These are phyloP conservation scores for Caenorhabditis sp. DNA, from an alignment of 2,888 invertebrate genomes.

Conservation along the genomic window DNA sequence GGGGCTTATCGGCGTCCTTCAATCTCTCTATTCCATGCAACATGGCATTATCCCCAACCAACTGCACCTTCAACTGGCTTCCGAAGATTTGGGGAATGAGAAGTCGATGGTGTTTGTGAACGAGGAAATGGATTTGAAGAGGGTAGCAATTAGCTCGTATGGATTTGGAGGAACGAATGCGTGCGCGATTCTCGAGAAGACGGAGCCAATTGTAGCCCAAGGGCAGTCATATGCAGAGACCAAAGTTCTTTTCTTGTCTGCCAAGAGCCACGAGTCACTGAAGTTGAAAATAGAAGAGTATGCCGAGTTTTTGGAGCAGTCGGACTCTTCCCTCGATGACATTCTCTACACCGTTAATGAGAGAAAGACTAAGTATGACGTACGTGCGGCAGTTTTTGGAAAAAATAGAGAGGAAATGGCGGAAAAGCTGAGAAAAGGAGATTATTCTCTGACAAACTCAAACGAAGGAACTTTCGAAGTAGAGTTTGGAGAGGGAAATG, in stretches of 20 bases:
- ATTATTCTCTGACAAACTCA: constrained; percentile 17
- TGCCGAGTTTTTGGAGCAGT: constrained; percentile 48
- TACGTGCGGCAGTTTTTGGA: constrained; percentile 58
- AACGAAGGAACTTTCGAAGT: constrained; percentile 37
- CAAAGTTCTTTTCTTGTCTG: constrained; percentile 61
- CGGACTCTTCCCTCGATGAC: constrained; percentile 40
- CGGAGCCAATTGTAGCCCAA: not conserved
- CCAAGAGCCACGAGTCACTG: constrained; percentile 58
- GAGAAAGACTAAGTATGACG: constrained; percentile 57
- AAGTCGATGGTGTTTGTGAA: constrained; percentile 59
- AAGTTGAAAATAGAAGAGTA: constrained; percentile 53
- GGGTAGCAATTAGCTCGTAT: constrained; percentile 63
- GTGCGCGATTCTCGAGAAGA: constrained; percentile 58
- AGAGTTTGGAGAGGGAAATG: constrained; percentile 57
- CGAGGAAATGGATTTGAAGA: constrained; percentile 61
- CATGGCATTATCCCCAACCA: constrained; percentile 62
- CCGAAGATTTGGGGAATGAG: constrained; percentile 56
- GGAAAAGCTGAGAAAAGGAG: constrained; percentile 40
- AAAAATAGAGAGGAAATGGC: constrained; percentile 50
- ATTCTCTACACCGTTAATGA: constrained; percentile 60
- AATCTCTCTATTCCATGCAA: constrained; percentile 60
- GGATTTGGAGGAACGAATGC: constrained; percentile 69
- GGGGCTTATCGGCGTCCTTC: constrained; percentile 62
- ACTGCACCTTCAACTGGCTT: constrained; percentile 63
- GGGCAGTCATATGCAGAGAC: constrained; percentile 33